Percentiles rank a stretch among this genome's conserved stretches.
phyloP scores from a whole-genome alignment of 2,888 invertebrate genomes.

The Thymelicus sylvestris region DNA sequence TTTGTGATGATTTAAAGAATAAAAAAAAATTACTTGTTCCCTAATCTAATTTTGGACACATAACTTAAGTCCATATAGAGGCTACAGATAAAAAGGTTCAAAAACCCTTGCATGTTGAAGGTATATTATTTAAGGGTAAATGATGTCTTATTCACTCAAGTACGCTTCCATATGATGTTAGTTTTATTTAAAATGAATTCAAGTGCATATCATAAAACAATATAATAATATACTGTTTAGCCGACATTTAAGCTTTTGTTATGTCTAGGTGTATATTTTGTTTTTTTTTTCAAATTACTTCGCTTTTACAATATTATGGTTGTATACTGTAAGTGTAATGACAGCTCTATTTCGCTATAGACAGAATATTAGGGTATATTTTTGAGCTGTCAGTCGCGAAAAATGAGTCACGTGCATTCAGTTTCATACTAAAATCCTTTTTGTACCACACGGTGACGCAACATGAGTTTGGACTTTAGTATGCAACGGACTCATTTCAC shows the following conservation, averaged over 20 bases:
- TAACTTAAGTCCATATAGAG: background rate
- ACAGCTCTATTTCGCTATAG: slow-evolving; percentile 10
- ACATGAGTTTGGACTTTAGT: too few relatives aligned
- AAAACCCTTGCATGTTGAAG: background rate
- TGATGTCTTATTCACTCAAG: background rate
- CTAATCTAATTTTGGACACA: too few relatives aligned
- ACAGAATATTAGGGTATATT: background rate
- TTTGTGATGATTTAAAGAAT: too few relatives aligned
- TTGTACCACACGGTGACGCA: too few relatives aligned
- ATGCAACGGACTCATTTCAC: too few relatives aligned
- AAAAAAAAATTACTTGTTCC: too few relatives aligned
- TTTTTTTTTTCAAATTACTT: slow-evolving; percentile 10
- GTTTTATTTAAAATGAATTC: slow-evolving; percentile 14
- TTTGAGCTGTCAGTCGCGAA: too few relatives aligned
- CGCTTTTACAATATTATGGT: background rate
- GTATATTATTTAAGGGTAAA: background rate
- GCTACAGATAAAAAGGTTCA: background rate
- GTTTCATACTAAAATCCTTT: too few relatives aligned
- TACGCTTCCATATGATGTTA: slow-evolving; percentile 9
- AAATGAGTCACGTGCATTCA: too few relatives aligned
- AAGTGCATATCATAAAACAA: slow-evolving; percentile 28
- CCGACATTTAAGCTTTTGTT: slow-evolving; percentile 16
- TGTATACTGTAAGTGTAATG: slow-evolving; percentile 4
- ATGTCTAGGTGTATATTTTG: background rate
- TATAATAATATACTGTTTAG: slow-evolving; percentile 6